Conservation (phyloP, 2,888 invertebrate genomes). For the Cremastobaeus sp. region DNA sequence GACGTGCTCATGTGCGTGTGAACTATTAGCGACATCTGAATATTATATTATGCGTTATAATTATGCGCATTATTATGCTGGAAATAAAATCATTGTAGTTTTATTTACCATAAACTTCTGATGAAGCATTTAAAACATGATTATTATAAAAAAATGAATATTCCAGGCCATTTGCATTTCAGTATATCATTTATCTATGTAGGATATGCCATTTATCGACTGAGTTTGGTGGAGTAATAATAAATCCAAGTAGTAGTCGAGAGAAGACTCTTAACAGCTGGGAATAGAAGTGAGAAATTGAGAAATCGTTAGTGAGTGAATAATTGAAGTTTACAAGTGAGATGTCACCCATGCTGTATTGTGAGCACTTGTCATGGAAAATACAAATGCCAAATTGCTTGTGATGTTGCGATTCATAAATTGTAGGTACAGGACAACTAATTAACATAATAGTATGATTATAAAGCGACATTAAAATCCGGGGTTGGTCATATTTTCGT, state of each 20-base stretch:
- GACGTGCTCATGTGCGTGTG: too few species aligned
- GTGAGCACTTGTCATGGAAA: constrained; percentile 26
- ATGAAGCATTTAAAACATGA: too few species aligned
- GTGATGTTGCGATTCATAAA: constrained; percentile 10
- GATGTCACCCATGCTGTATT: constrained; percentile 47
- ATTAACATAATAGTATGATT: background rate
- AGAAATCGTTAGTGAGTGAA: constrained; percentile 35
- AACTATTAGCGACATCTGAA: constrained; percentile 17
- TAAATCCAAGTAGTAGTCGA: too few species aligned
- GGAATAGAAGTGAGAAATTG: constrained; percentile 40
- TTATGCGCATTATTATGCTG: too few species aligned
- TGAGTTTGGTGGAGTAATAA: constrained; percentile 25
- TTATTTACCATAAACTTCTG: too few species aligned
- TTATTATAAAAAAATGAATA: background rate
- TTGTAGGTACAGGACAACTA: constrained; percentile 15
- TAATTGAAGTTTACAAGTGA: constrained; percentile 53
- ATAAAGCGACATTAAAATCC: too few species aligned
- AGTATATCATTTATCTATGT: constrained; percentile 22
- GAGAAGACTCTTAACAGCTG: constrained; percentile 20
- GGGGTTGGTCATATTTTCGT: too few species aligned
- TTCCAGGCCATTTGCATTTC: background rate
- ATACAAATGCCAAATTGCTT: constrained; percentile 25
- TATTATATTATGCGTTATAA: background rate
- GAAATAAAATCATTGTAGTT: too few species aligned
- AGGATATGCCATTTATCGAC: constrained; percentile 38